A percentile compares a stretch with the other conserved stretches of the same genome.
Evolutionary conservation across 1,140 invertebrate species (phyloP).

Genomic region (Matsumurasca onukii): DNA sequence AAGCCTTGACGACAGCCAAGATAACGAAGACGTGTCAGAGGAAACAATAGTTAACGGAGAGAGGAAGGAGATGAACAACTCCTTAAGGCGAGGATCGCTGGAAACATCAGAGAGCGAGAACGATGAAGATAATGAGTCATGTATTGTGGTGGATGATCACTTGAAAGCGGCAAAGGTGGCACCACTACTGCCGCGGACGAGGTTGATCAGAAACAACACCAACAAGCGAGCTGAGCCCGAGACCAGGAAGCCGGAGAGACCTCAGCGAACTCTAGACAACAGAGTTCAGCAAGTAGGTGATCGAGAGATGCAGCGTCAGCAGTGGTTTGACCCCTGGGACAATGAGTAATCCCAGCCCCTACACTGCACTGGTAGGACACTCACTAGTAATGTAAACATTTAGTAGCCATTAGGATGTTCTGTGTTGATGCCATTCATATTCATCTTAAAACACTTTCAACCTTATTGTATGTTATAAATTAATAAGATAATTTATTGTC

Average conservation of each 20-base stretch:
- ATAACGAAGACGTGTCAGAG: slow-evolving; percentile 47
- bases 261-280: slow-evolving; percentile 41
- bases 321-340: slow-evolving; percentile 34
- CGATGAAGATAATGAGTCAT: slow-evolving; percentile 54
- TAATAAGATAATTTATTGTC: too few species aligned
- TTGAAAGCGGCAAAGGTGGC: slow-evolving; percentile 46
- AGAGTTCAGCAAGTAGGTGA: slow-evolving; percentile 27
- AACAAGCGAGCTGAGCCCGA: slow-evolving; percentile 47
- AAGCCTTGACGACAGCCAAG: slow-evolving; percentile 47
- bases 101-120: slow-evolving; percentile 37
- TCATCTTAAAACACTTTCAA: too few species aligned
- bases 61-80: slow-evolving; percentile 21
- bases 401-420: too few species aligned
- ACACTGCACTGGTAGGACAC: too few species aligned
- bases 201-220: slow-evolving; percentile 47
- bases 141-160: slow-evolving; percentile 69
- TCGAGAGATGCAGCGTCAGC: slow-evolving; percentile 34
- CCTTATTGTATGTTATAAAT: too few species aligned
- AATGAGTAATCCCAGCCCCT: slow-evolving; percentile 20
- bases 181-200: slow-evolving; percentile 39
- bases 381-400: not conserved
- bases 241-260: slow-evolving; percentile 43
- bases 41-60: slow-evolving; percentile 37
- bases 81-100: slow-evolving; percentile 9
- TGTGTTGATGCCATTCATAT: too few species aligned